Base-by-base conservation (phyloP, 2,113 vertebrate species). In the Heterotis niloticus region DNA sequence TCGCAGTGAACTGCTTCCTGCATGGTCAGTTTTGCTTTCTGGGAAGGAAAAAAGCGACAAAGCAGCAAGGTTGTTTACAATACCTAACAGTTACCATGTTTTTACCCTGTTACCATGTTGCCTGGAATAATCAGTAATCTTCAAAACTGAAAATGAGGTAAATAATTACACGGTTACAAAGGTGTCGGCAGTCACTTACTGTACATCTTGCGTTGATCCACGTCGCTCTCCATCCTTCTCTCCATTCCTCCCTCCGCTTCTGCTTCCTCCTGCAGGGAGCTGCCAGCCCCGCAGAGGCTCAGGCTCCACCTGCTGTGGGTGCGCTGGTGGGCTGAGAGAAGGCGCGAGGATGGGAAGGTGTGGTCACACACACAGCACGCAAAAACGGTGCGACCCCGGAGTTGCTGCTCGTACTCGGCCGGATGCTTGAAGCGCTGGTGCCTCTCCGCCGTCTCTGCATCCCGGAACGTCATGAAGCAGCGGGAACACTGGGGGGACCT, bases 391-490 rank as follows among this genome's bases (percentile, higher is more conserved):
- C 59, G 28, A 13, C 81, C 81, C 5, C 52, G 66, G 44, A 82
- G 78, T 28, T 70, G 78, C 9, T 29, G 44, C 67, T 79, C 81
- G 17, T 82, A 82, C 51, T 79, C 74, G 7, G 34, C 72, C 5
- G 81, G 81, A 44, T 82, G 81, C 60, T 82, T 82, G 73, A 82
- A 82, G 34, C 81, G 72, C 62, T 79, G 24, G 75, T 82, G 81
- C 51, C 78, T 71, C 68, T 82, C 78, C 23, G 73, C 78, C 16
- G 81, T 82, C 81, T 82, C 78, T 16, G 14, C 65, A 60, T 82
- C 81, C 1, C 74, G 77, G 74, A 79, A 82, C 13, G 81, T 82
- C 81, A 82, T 79, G 78, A 82, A 82, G 74, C 81, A 82, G 65
- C 66, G 78, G 28, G 29, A 18, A n/a, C 81, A 80, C 64, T 81